These are phyloP conservation scores for Anadara kagoshimensis DNA, from an alignment of 1,140 invertebrate species.

Conservation along the genomic window DNA sequence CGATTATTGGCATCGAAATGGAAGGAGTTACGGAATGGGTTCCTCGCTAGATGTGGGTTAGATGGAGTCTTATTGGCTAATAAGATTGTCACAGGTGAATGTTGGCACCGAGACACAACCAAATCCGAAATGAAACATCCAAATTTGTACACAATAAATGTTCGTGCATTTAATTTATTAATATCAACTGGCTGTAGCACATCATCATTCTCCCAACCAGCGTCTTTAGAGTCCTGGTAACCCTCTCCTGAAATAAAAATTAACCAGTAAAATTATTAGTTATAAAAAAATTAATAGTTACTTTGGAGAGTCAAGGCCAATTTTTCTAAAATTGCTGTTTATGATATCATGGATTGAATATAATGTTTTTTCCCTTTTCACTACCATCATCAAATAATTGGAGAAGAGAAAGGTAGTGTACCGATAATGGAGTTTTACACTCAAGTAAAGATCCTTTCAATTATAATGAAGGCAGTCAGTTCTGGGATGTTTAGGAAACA, in stretches of 20 bases:
- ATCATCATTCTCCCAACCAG: slow-evolving; percentile 63
- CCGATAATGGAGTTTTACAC: too few relatives aligned
- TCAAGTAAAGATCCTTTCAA: too few relatives aligned
- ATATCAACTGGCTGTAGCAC: slow-evolving; percentile 66
- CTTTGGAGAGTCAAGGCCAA: too few relatives aligned
- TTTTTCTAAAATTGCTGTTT: too few relatives aligned
- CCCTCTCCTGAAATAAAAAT: slow-evolving; percentile 55
- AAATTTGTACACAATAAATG: slow-evolving; percentile 71
- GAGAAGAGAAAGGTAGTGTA: too few relatives aligned
- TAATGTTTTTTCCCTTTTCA: too few relatives aligned
- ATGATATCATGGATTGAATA: too few relatives aligned
- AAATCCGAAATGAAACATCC: slow-evolving; percentile 64
- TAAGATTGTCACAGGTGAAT: slow-evolving; percentile 64
- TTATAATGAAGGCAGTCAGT: too few relatives aligned
- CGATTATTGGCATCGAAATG: slow-evolving; percentile 70
- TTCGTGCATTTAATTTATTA: slow-evolving; percentile 64
- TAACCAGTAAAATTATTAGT: too few relatives aligned
- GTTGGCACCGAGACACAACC: slow-evolving; percentile 59
- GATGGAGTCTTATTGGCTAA: slow-evolving; percentile 67
- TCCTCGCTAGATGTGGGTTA: slow-evolving; percentile 58
- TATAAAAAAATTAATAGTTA: too few relatives aligned
- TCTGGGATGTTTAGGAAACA: too few relatives aligned
- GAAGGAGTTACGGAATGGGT: slow-evolving; percentile 70
- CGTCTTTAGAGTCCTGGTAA: slow-evolving; percentile 61
- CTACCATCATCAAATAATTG: too few relatives aligned